phyloP scores from a whole-genome alignment of 2,797 vertebrate genomes.

The Sebastes hopkinsi region DNA sequence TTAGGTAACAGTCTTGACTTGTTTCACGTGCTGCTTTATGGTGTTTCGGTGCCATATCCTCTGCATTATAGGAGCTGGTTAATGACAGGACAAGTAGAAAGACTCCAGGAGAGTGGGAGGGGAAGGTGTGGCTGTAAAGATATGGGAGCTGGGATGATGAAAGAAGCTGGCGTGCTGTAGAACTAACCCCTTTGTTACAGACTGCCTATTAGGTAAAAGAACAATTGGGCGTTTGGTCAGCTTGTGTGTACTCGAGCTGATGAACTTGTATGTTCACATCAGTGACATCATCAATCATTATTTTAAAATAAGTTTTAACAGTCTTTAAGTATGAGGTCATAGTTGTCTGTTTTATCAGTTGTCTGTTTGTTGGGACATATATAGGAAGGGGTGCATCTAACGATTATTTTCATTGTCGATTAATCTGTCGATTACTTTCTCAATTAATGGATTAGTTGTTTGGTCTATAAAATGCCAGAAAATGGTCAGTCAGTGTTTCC shows the following conservation, averaged over 20 bases:
- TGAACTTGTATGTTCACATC: not conserved
- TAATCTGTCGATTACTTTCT: too few relatives aligned
- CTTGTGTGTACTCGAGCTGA: not conserved
- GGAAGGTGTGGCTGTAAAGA: constrained; percentile 68
- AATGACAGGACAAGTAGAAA: constrained; percentile 55
- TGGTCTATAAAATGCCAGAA: too few relatives aligned
- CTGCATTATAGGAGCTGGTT: constrained; percentile 46
- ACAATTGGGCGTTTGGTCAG: constrained; percentile 18
- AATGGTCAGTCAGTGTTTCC: too few relatives aligned
- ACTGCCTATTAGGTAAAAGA: constrained; percentile 48
- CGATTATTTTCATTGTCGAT: too few relatives aligned
- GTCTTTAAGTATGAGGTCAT: not conserved
- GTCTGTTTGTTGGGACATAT: not conserved
- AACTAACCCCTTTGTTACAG: constrained; percentile 55
- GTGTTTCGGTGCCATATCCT: constrained; percentile 26
- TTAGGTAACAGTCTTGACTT: constrained; percentile 39
- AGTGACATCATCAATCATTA: not conserved
- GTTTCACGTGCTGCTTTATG: constrained; percentile 62
- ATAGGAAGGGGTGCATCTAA: too few relatives aligned
- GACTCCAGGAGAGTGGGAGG: constrained; percentile 54
- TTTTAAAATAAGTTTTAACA: not conserved
- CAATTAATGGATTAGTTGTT: too few relatives aligned
- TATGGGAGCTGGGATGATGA: constrained; percentile 62
- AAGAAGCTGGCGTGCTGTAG: constrained; percentile 39
- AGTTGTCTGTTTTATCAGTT: not conserved